Evolutionary conservation across 2,888 invertebrate genomes (phyloP), one percentile per base, ranked within the genome.

Genomic region (Lepidochitona cinerea): DNA sequence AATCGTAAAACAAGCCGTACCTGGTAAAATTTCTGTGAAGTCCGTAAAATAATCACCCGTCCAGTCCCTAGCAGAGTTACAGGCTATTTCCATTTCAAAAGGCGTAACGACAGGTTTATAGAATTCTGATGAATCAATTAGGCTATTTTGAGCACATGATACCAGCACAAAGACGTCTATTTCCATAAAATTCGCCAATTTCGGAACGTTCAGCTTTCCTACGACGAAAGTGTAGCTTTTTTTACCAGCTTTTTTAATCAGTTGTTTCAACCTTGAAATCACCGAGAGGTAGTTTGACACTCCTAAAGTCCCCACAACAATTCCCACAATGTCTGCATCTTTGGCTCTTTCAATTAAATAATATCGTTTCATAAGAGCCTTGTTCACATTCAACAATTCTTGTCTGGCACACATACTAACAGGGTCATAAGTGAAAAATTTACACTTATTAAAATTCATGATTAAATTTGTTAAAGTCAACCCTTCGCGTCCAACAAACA

Each of bases 131-230:
- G 94, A 94, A 87, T 95, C 95, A 53, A 97, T 92, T 79, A 92
- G 81, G 26, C 95, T 94, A 87, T 96, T 97, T 91, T 97, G 96
- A 1, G 97, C 94, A 88, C 99, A 99, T 0, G 97, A 95, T 70
- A 99, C 94, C 85, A 96, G 93, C 0, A 98, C 96, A 91, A 96
- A 99, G 59, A 96, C 93, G 87, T 99, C 98, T 79, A 99, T 89
- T 73, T 96, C 96, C 72, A 95, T 94, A 90, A 98, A 97, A 91
- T 99, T 99, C 0, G 97, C 97, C 76, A 99, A 92, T 91, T 99
- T 99, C 0, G 96, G 95, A 14, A 96, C 95, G 92, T 97, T 98
- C 2, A 97, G 95, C 89, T 97, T 97, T 18, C 98, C 99, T 71
- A 99, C 96, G 33, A 96, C 96, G 72, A 99, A 94, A 65, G 96